Percentiles rank a stretch among this genome's conserved stretches.
phyloP scores from a whole-genome alignment of 2,888 invertebrate genomes.

The Globia sparganii region DNA sequence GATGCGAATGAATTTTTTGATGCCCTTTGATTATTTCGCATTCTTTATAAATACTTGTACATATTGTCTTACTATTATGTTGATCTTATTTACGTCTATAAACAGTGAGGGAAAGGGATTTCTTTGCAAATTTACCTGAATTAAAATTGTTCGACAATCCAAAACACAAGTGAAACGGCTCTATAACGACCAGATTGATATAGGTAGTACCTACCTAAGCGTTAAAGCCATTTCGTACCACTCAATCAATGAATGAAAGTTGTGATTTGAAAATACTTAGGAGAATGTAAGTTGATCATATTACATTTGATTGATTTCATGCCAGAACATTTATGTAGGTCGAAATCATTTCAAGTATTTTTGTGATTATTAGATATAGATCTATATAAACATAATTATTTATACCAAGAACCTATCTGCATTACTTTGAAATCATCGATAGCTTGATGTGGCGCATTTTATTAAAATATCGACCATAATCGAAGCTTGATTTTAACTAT shows the following conservation, averaged over 20 bases:
- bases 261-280: not conserved
- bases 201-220: too few relatives aligned
- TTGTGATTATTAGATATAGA: not conserved
- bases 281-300: not conserved
- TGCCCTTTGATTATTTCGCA: too few relatives aligned
- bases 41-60: too few relatives aligned
- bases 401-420: not conserved
- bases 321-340: not conserved
- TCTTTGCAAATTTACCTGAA: not conserved
- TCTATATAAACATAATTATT: not conserved
- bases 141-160: not conserved
- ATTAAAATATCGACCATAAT: not conserved
- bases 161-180: not conserved
- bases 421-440: not conserved
- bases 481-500: not conserved
- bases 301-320: not conserved
- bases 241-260: not conserved
- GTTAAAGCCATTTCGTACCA: not conserved
- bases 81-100: not conserved
- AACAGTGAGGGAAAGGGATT: not conserved
- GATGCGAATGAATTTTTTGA: too few relatives aligned
- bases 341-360: not conserved
- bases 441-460: not conserved
- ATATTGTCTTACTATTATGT: conserved; percentile 33
- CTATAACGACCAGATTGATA: not conserved